Evolutionary conservation across 2,797 vertebrate genomes (phyloP).

Genomic region (Chelon labrosus): DNA sequence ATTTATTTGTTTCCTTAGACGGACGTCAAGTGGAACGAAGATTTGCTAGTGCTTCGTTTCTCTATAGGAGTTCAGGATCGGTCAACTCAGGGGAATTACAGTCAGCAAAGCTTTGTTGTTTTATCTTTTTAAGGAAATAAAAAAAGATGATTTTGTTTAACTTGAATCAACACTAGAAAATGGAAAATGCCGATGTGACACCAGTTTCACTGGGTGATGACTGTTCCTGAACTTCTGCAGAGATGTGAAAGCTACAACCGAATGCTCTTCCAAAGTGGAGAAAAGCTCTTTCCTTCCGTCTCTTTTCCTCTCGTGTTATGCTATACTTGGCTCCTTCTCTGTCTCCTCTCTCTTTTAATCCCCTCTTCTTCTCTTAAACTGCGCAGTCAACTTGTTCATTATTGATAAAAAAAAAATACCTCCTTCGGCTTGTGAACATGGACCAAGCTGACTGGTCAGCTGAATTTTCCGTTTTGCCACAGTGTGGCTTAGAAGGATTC

Average conservation of each 20-base stretch:
- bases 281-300: constrained; percentile 2
- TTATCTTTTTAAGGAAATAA: neutral
- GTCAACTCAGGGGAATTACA: constrained; percentile 14
- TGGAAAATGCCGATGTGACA: neutral
- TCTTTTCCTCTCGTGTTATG: constrained; percentile 24
- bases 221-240: constrained; percentile 39
- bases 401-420: constrained; percentile 34
- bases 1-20: constrained; percentile 18
- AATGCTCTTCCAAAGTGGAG: constrained; percentile 26
- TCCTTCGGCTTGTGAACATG: constrained; percentile 50
- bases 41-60: constrained; percentile 35
- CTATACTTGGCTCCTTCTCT: constrained; percentile 39
- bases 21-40: constrained; percentile 8
- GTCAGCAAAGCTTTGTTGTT: neutral
- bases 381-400: constrained; percentile 38
- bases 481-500: constrained; percentile 63
- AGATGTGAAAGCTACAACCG: constrained; percentile 25
- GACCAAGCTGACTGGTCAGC: constrained; percentile 65
- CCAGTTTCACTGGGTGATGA: neutral
- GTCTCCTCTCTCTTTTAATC: constrained; percentile 20
- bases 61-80: constrained; percentile 28
- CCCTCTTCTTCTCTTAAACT: constrained; percentile 20
- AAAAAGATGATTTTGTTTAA: neutral
- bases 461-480: constrained; percentile 64
- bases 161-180: neutral